Evolutionary conservation across 92 coral and sea anemone genomes (phyloP).

Genomic region (Desmophyllum pertusum): DNA sequence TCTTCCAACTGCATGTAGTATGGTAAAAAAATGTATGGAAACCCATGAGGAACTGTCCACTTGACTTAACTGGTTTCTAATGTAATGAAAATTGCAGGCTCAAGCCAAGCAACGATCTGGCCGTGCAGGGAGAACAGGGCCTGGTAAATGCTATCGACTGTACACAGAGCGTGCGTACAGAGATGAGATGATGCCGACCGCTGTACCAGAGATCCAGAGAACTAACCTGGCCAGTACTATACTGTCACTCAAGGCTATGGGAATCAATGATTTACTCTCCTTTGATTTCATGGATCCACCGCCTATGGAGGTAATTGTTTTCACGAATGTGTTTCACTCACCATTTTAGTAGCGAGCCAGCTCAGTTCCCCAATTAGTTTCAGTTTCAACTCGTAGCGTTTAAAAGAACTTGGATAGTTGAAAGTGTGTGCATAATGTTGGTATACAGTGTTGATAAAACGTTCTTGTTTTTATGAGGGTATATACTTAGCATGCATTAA

Average conservation of each 20-base stretch:
- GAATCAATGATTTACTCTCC: constrained; percentile 92
- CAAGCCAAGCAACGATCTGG: constrained; percentile 97
- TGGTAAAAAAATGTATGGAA: background rate
- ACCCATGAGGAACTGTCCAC: background rate
- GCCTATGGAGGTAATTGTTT: constrained; percentile 85
- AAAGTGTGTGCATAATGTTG: background rate
- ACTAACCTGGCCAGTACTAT: constrained; percentile 97
- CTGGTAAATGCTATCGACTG: constrained; percentile 98
- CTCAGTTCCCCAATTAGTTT: background rate
- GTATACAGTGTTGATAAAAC: background rate
- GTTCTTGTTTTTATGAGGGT: background rate
- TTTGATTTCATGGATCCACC: constrained; percentile 99
- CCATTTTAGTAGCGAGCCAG: background rate
- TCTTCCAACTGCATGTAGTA: too few species aligned
- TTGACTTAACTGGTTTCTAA: background rate
- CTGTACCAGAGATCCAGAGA: constrained; percentile 98
- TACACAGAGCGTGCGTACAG: constrained; percentile 99
- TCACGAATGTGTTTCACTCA: background rate
- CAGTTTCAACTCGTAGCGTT: background rate
- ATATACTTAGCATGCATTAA: too few species aligned
- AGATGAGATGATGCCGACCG: constrained; percentile 97
- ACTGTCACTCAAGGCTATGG: constrained; percentile 97
- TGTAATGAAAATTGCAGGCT: constrained; percentile 60
- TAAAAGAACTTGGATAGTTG: background rate
- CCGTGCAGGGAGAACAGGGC: constrained; percentile 98